phyloP scores from a whole-genome alignment of 2,797 vertebrate species.

The Nyctalus aviator region DNA sequence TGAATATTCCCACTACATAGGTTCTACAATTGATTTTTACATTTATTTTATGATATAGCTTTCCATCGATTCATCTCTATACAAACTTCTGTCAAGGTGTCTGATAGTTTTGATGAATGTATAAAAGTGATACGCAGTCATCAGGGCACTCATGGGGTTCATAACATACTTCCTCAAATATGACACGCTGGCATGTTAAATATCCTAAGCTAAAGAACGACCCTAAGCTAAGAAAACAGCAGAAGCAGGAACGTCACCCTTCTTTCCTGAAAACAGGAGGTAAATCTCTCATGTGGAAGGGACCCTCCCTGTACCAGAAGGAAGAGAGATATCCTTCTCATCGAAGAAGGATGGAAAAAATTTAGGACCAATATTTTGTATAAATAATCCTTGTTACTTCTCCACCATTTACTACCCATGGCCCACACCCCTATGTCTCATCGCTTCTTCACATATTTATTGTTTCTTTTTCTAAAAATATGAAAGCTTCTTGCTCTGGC shows the following conservation, averaged over 20 bases:
- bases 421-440: too few species aligned
- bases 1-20: background rate
- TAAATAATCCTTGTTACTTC: too few species aligned
- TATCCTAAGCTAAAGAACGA: background rate
- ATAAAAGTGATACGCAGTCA: background rate
- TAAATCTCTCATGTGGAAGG: background rate
- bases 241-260: background rate
- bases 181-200: background rate
- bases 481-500: too few species aligned
- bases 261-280: background rate
- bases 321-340: background rate
- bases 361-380: background rate
- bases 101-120: background rate
- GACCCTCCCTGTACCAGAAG: too few species aligned
- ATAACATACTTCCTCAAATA: background rate
- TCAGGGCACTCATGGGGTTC: background rate
- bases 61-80: background rate
- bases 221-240: background rate
- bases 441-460: too few species aligned
- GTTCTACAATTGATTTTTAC: slow-evolving; percentile 1
- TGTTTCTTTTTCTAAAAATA: too few species aligned
- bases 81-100: background rate
- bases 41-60: background rate
- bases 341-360: background rate
- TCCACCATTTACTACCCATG: too few species aligned